Conservation (phyloP, 2,797 vertebrate species). For the Ptychobarbus kaznakovi region DNA sequence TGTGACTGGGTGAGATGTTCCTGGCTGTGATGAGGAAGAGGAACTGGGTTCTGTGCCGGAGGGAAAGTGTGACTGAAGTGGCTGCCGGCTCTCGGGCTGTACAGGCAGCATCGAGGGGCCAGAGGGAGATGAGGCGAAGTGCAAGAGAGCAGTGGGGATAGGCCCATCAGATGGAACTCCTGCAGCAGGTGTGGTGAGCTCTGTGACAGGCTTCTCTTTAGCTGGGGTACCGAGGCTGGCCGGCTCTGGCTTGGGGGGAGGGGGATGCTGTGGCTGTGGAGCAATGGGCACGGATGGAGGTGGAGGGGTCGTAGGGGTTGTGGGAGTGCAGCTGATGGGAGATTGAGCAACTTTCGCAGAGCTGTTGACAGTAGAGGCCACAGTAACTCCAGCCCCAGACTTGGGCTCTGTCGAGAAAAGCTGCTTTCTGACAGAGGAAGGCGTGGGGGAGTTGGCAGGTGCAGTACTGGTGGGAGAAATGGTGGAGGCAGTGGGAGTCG, state of each 20-base stretch:
- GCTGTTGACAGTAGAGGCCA: slow-evolving; percentile 74
- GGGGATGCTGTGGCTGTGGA: slow-evolving; percentile 75
- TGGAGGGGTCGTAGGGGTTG: slow-evolving; percentile 74
- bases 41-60: slow-evolving; percentile 84
- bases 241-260: slow-evolving; percentile 82
- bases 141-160: slow-evolving; percentile 74
- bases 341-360: slow-evolving; percentile 77
- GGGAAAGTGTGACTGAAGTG: slow-evolving; percentile 80
- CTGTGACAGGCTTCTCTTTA: slow-evolving; percentile 85
- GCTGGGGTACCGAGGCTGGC: slow-evolving; percentile 74
- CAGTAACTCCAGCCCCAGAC: slow-evolving; percentile 75
- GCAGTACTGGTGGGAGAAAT: slow-evolving; percentile 79
- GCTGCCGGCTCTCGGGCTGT: slow-evolving; percentile 78
- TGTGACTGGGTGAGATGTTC: slow-evolving; percentile 79
- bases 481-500: slow-evolving; percentile 74
- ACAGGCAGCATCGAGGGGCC: slow-evolving; percentile 76
- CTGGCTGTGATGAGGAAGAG: slow-evolving; percentile 74
- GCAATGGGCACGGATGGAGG: slow-evolving; percentile 81
- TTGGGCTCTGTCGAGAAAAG: slow-evolving; percentile 90
- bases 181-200: slow-evolving; percentile 67
- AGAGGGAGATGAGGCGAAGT: slow-evolving; percentile 72
- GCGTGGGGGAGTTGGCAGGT: slow-evolving; percentile 84
- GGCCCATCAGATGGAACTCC: slow-evolving; percentile 75
- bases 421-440: slow-evolving; percentile 94
- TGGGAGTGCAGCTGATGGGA: slow-evolving; percentile 79